Conservation (phyloP, 2,888 invertebrate species). For the Toxonevra muliebris region DNA sequence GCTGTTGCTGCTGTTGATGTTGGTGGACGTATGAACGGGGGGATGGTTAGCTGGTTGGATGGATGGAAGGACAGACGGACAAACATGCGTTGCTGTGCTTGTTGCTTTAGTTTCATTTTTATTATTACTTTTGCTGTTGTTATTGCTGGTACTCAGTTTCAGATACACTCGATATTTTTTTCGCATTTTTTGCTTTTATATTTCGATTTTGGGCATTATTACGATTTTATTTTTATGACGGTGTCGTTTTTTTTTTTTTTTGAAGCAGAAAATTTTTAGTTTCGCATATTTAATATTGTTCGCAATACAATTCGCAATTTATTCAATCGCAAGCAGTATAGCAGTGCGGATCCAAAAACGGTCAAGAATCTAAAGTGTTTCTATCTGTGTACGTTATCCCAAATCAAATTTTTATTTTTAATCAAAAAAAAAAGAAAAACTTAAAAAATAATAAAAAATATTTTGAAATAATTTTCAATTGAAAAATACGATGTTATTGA, state of each 20-base stretch:
- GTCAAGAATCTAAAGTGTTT: neutral
- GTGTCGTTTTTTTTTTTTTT: neutral
- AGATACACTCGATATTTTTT: constrained; percentile 5
- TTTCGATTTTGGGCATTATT: constrained; percentile 4
- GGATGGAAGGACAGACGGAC: neutral
- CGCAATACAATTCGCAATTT: constrained; percentile 39
- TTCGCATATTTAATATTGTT: constrained; percentile 41
- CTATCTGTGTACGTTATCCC: constrained; percentile 7
- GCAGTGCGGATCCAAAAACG: constrained; percentile 33
- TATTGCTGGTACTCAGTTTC: neutral
- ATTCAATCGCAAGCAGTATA: constrained; percentile 39
- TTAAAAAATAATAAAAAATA: too few species aligned
- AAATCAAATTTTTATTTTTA: constrained; percentile 10
- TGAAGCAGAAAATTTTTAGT: constrained; percentile 22
- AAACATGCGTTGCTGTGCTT: constrained; percentile 12
- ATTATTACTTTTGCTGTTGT: constrained; percentile 12
- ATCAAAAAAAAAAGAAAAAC: too few species aligned
- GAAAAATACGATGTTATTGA: too few species aligned
- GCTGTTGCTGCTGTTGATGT: too few species aligned
- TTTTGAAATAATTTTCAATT: too few species aligned
- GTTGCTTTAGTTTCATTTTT: constrained; percentile 18
- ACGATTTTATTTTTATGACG: constrained; percentile 3
- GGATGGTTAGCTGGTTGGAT: neutral
- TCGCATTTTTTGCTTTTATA: neutral
- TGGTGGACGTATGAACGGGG: too few species aligned